Evolutionary conservation across 2,888 invertebrate genomes (phyloP).

Genomic region (Pachycephus smyrnensis): DNA sequence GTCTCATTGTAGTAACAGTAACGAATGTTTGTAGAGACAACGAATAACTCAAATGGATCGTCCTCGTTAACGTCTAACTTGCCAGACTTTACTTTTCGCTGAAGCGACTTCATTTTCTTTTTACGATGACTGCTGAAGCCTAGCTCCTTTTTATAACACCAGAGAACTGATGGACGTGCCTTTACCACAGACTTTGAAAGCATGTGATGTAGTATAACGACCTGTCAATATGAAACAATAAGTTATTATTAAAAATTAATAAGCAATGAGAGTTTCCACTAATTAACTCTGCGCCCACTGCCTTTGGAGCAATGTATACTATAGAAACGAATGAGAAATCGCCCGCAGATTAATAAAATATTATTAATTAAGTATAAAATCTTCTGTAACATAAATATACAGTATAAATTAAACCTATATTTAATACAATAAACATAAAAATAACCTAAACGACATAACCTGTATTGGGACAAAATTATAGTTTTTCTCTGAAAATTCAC

Average conservation of each 20-base stretch:
- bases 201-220: constrained; percentile 97
- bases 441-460: not conserved
- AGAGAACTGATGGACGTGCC: constrained; percentile 92
- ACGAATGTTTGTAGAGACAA: constrained; percentile 95
- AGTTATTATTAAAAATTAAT: not conserved
- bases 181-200: constrained; percentile 94
- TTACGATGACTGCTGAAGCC: constrained; percentile 83
- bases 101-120: constrained; percentile 87
- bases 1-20: constrained; percentile 98
- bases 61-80: constrained; percentile 92
- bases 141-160: constrained; percentile 95
- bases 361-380: not conserved
- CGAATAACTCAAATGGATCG: constrained; percentile 95
- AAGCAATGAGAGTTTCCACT: not conserved
- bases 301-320: not conserved
- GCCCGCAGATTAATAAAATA: not conserved
- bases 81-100: constrained; percentile 88
- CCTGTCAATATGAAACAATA: constrained; percentile 70
- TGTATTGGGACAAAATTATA: not conserved
- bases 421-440: not conserved
- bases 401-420: not conserved
- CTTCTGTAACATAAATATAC: not conserved
- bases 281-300: not conserved
- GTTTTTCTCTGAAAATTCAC: not conserved
- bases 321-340: not conserved